Evolutionary conservation across 2,797 vertebrate genomes (phyloP), one percentile per base, ranked within the genome.

Genomic region (Balearica regulorum): DNA sequence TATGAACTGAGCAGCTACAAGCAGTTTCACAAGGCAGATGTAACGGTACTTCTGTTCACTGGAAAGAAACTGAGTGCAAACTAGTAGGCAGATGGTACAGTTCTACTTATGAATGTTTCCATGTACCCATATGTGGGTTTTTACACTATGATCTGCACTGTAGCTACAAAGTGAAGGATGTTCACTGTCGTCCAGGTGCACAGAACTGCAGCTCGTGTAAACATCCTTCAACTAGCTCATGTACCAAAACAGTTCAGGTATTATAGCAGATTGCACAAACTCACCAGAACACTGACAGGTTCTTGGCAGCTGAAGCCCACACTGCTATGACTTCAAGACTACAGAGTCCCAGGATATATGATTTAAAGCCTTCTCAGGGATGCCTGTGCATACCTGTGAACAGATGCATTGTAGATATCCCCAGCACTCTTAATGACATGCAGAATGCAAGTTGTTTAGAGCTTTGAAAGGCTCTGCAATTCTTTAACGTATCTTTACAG

Each of bases 391-490:
- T 96, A 87, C 89, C 76, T 92, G 49, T 88, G 87, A 96, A 96
- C 96, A 97, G 96, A 93, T 96, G 93, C 72, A 70, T 86, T 90
- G 94, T 81, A 94, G 89, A 94, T 86, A 95, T 95, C 93, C 94
- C 93, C 83, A 94, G 83, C 93, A 96, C 91, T 93, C 96, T 94
- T 97, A 96, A 96, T 96, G 94, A 83, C 94, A 93, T 94, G 93
- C 91, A 78, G 91, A 79, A 90, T 89, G 69, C 89, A 91, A 96
- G 96, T 93, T 95, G 94, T 96, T 97, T 82, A 96, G 95, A 93
- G 94, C 94, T 93, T 82, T 97, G 93, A 89, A 96, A 95, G 73
- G 94, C 95, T 96, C 92, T 96, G 96, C 82, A 96, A 96, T 93
- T 93, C 94, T 96, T 96, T 88, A 65, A 78, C 0, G 89, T 93